Conservation (phyloP, 2,113 vertebrate species). For the Myotis yumanensis region DNA sequence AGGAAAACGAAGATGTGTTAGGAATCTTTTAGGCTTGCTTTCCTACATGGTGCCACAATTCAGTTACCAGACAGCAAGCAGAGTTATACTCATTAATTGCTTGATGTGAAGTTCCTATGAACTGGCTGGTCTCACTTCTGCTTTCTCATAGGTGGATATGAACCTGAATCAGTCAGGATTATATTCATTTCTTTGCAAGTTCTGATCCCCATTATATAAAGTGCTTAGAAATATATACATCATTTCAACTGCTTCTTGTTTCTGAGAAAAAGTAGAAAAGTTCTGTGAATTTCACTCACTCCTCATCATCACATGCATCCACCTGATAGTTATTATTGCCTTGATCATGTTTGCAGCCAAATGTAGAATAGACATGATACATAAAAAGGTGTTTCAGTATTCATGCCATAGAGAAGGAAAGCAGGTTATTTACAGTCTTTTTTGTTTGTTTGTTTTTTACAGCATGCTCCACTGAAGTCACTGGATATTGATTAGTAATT, state of each 20-base stretch:
- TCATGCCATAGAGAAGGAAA: background rate
- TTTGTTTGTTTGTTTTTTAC: background rate
- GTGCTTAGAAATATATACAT: background rate
- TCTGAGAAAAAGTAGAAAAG: background rate
- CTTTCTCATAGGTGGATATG: background rate
- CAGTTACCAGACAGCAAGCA: background rate
- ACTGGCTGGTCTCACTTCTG: fast-evolving
- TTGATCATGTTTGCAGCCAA: background rate
- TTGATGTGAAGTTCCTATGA: fast-evolving
- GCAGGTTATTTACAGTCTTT: too few species aligned
- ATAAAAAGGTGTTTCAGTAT: background rate
- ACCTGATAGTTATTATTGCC: background rate
- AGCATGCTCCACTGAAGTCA: background rate
- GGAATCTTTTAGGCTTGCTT: background rate
- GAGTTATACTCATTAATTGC: background rate
- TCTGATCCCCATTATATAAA: background rate
- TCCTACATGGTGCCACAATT: background rate
- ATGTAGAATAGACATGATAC: background rate
- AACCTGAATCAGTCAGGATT: background rate
- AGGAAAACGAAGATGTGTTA: too few species aligned
- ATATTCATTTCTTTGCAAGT: background rate
- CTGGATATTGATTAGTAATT: background rate
- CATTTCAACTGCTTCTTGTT: background rate
- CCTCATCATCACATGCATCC: background rate
- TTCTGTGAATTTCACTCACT: fast-evolving